Conservation (phyloP, 2,888 invertebrate genomes). For the Andrena camellia region DNA sequence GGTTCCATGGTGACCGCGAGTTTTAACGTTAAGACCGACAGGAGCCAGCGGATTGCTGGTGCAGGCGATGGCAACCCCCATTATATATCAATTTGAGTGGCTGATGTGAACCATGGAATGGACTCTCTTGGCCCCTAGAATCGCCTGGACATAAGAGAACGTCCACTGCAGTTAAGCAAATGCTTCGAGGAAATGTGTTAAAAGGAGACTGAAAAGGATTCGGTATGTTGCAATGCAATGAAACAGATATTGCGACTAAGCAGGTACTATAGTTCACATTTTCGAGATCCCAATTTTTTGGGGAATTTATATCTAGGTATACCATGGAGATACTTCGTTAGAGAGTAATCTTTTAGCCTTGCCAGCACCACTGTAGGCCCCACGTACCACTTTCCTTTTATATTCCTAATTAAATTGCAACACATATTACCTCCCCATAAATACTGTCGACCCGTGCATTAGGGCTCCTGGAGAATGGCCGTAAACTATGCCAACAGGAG, state of each 20-base stretch:
- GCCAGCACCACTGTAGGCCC: background rate
- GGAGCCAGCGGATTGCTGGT: constrained; percentile 5
- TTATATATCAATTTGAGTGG: constrained; percentile 19
- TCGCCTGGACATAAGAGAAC: background rate
- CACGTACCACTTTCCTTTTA: background rate
- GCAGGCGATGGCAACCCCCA: constrained; percentile 4
- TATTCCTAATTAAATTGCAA: constrained; percentile 16
- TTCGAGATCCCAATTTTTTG: too few relatives aligned
- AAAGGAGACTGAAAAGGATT: too few relatives aligned
- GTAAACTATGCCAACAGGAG: constrained; percentile 32
- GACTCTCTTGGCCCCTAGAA: background rate
- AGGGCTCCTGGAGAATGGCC: constrained; percentile 28
- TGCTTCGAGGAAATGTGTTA: too few relatives aligned
- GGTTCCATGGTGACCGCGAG: constrained; percentile 46
- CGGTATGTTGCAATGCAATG: too few relatives aligned
- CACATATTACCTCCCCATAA: constrained; percentile 16
- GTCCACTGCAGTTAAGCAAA: background rate
- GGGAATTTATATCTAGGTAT: too few relatives aligned
- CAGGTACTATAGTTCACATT: too few relatives aligned
- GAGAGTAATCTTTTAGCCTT: background rate
- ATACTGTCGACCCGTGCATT: constrained; percentile 26
- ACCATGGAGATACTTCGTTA: too few relatives aligned
- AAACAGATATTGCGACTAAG: too few relatives aligned
- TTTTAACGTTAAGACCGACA: constrained; percentile 41
- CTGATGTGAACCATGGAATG: background rate